Percentiles rank a stretch among this genome's conserved stretches.
Evolutionary conservation across 1,140 invertebrate genomes (phyloP).

Genomic region (Delia radicum): DNA sequence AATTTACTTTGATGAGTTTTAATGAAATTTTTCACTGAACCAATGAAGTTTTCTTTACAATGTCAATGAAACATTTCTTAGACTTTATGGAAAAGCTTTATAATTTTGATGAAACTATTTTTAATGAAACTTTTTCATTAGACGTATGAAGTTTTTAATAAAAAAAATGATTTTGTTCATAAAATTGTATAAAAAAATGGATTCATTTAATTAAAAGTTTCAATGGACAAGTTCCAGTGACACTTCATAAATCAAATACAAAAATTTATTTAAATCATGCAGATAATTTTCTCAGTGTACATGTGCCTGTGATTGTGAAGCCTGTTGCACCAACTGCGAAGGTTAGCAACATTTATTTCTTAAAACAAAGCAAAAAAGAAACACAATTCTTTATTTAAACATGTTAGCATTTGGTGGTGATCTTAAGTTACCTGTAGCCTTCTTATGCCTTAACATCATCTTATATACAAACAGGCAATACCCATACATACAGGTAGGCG

Average conservation of each 20-base stretch:
- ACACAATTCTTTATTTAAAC: slow-evolving; percentile 26
- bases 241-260: too few species aligned
- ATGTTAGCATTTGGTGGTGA: background rate
- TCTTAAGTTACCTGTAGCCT: slow-evolving; percentile 3
- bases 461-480: background rate
- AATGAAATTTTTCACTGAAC: too few species aligned
- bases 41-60: too few species aligned
- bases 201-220: too few species aligned
- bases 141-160: too few species aligned
- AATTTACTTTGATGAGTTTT: too few species aligned
- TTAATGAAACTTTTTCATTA: background rate
- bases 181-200: too few species aligned
- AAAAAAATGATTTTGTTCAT: too few species aligned
- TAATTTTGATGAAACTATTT: too few species aligned
- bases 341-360: background rate
- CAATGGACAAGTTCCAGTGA: too few species aligned
- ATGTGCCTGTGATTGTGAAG: background rate
- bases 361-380: background rate
- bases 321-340: background rate
- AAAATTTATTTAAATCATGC: background rate
- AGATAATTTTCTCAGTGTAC: background rate
- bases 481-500: background rate
- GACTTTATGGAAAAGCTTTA: too few species aligned
- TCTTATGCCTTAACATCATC: background rate
- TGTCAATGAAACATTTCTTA: too few species aligned